These are phyloP conservation scores for Hymenochirus boettgeri DNA, from an alignment of 2,113 vertebrate genomes.

Conservation along the genomic window DNA sequence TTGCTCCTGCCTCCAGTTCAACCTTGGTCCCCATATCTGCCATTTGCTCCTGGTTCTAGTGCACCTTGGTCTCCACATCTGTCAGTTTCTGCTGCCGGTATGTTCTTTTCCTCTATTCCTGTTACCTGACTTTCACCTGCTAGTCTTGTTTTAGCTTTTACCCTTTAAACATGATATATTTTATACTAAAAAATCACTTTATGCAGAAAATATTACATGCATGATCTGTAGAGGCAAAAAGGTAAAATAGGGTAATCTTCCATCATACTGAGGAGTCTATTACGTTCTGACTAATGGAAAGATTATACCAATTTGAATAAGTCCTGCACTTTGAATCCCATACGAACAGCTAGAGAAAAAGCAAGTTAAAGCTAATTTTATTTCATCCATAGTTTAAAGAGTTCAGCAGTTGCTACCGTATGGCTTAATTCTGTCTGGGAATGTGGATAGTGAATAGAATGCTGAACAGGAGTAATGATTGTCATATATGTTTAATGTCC, in stretches of 20 bases:
- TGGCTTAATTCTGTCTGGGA: slow-evolving; percentile 25
- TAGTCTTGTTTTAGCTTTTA: no score
- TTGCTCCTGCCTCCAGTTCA: no score
- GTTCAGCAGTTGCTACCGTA: slow-evolving; percentile 33
- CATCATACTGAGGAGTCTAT: slow-evolving; percentile 16
- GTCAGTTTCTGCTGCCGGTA: no score
- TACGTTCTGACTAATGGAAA: slow-evolving; percentile 39
- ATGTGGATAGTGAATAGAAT: slow-evolving; percentile 9
- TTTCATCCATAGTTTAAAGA: slow-evolving; percentile 21
- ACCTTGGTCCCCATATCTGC: no score
- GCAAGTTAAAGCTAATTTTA: slow-evolving; percentile 37
- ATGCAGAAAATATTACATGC: no score
- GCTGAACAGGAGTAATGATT: slow-evolving; percentile 30
- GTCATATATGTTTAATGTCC: slow-evolving; percentile 34
- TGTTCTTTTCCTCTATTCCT: no score
- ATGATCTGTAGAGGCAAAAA: no score
- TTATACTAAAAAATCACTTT: no score
- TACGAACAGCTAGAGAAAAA: slow-evolving; percentile 29
- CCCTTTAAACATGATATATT: no score
- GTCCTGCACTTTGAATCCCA: slow-evolving; percentile 26
- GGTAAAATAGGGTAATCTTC: slow-evolving; percentile 11
- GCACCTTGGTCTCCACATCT: no score
- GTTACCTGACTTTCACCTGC: no score
- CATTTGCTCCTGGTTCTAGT: no score
- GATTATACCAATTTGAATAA: slow-evolving; percentile 38